Percentiles rank a stretch among this genome's conserved stretches.
Evolutionary conservation across 30 jellyfish, hydroid and myxozoan genomes (phyloP).

Genomic region (Cassiopea andromeda): DNA sequence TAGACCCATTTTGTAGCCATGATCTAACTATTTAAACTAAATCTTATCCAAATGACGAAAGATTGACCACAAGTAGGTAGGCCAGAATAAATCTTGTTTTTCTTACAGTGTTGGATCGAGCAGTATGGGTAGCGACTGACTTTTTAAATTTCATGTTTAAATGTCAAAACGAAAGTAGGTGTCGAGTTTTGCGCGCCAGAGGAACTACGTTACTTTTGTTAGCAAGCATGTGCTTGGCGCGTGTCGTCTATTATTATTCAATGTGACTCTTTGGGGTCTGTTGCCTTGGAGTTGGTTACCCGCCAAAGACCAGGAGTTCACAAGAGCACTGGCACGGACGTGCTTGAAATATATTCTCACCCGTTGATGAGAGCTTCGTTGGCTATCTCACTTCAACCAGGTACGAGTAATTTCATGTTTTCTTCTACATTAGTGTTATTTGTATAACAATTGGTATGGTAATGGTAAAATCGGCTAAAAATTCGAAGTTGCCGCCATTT

Average conservation of each 20-base stretch:
- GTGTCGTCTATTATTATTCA: constrained; percentile 37
- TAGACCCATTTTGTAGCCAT: no score
- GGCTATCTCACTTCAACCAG: not conserved
- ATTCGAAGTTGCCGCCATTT: constrained; percentile 83
- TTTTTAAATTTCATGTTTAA: no score
- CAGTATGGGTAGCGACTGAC: not conserved
- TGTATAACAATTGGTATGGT: constrained; percentile 10
- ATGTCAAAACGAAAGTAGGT: not conserved
- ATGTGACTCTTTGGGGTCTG: constrained; percentile 1
- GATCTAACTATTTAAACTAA: no score
- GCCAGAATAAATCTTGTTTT: no score
- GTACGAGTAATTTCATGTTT: not conserved
- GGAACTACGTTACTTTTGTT: not conserved
- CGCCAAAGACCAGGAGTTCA: constrained; percentile 69
- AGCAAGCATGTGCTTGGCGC: constrained; percentile 64
- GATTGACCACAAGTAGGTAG: no score
- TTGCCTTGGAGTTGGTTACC: constrained; percentile 63
- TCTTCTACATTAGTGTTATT: not conserved
- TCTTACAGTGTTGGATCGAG: not conserved
- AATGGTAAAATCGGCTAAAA: not conserved
- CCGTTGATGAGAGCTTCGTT: not conserved
- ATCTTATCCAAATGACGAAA: no score
- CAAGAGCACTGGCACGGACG: constrained; percentile 12
- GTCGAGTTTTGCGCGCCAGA: constrained; percentile 27
- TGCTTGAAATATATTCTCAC: not conserved